These are phyloP conservation scores for Neosilurus hyrtlii DNA, from an alignment of 2,797 vertebrate species.

Conservation along the genomic window DNA sequence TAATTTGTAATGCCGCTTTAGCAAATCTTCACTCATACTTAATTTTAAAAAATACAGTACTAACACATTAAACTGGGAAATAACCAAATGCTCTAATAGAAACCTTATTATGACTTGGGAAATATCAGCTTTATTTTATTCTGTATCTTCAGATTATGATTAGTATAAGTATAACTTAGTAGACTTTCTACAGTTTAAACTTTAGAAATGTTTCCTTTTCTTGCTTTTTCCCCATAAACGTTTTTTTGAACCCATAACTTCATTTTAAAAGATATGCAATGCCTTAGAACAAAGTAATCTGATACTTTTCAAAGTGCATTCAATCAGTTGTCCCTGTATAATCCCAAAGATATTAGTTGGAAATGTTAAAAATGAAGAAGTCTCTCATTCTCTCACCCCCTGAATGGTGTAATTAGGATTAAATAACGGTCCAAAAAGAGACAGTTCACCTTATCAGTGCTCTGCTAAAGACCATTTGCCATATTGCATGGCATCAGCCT, in stretches of 20 bases:
- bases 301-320: constrained; percentile 68
- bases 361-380: constrained; percentile 44
- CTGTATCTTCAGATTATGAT: constrained; percentile 13
- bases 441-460: constrained; percentile 45
- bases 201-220: constrained; percentile 4
- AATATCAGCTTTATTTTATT: constrained; percentile 9
- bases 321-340: constrained; percentile 64
- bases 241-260: constrained; percentile 40
- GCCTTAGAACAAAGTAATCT: constrained; percentile 46
- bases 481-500: constrained; percentile 43
- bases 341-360: constrained; percentile 49
- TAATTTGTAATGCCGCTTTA: constrained; percentile 1
- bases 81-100: constrained; percentile 23
- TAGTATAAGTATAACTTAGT: constrained; percentile 29
- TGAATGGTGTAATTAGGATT: constrained; percentile 29
- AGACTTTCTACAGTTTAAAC: constrained; percentile 23
- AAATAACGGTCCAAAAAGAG: constrained; percentile 42
- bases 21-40: constrained; percentile 12
- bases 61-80: neutral
- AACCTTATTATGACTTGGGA: constrained; percentile 8
- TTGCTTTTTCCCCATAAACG: constrained; percentile 27
- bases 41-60: constrained; percentile 8
- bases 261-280: constrained; percentile 43
- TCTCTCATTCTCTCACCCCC: constrained; percentile 28
- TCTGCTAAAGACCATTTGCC: constrained; percentile 39